phyloP scores from a whole-genome alignment of 2,888 invertebrate species.

The Tethea ocularis region DNA sequence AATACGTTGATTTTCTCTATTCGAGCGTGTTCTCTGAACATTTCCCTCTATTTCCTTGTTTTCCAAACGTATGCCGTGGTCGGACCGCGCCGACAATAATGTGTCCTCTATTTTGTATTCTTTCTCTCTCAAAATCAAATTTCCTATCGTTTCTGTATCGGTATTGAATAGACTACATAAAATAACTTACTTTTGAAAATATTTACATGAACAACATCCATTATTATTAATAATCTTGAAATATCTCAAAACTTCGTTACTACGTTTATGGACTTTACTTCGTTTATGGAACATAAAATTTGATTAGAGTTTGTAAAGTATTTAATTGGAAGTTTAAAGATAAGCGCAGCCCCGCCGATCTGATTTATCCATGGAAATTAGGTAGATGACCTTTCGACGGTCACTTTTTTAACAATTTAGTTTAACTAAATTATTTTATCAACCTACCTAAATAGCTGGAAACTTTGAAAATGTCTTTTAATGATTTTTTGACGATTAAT shows the following conservation, averaged over 20 bases:
- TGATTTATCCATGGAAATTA: background rate
- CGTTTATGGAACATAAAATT: background rate
- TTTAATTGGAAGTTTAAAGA: conserved; percentile 10
- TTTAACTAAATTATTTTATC: background rate
- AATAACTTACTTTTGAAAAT: background rate
- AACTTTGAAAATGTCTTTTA: no score
- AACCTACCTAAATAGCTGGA: background rate
- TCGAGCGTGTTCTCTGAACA: background rate
- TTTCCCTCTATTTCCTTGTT: background rate
- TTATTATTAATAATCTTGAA: background rate
- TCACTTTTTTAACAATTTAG: background rate
- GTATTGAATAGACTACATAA: background rate
- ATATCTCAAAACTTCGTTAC: background rate
- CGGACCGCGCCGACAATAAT: background rate
- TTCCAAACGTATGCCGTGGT: background rate
- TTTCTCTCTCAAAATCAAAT: background rate
- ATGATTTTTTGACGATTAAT: background rate
- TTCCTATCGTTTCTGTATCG: background rate
- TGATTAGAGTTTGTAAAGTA: conserved; percentile 9
- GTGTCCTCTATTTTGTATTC: background rate
- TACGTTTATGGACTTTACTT: no score
- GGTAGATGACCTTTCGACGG: background rate
- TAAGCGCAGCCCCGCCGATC: background rate
- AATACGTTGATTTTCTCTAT: background rate
- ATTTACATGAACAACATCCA: background rate